These are phyloP conservation scores for Ptiloglossa arizonensis DNA, from an alignment of 1,140 invertebrate genomes.

Conservation along the genomic window DNA sequence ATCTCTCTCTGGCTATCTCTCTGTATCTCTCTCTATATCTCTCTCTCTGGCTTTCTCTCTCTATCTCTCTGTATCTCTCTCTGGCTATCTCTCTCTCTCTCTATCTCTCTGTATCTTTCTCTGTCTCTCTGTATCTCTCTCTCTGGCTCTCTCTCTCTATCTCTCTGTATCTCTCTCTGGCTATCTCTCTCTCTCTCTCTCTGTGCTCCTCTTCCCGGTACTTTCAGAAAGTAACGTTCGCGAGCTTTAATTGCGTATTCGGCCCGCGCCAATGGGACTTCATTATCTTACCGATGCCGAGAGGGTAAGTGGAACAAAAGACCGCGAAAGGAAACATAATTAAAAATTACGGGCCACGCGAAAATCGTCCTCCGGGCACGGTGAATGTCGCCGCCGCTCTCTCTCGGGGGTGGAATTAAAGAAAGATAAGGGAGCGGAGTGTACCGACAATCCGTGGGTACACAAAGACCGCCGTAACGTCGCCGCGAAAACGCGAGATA, in stretches of 20 bases:
- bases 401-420: background rate
- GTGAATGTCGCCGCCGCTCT: background rate
- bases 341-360: constrained; percentile 56
- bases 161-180: background rate
- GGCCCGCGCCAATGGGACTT: constrained; percentile 43
- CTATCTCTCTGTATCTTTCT: too few species aligned
- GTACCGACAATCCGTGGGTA: constrained; percentile 21
- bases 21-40: constrained; percentile 1
- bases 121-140: background rate
- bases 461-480: constrained; percentile 21
- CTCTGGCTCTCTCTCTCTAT: too few species aligned
- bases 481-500: constrained; percentile 34
- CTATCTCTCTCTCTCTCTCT: background rate
- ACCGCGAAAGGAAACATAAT: constrained; percentile 44
- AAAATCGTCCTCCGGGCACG: constrained; percentile 9
- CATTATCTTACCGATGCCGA: constrained; percentile 56
- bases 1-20: background rate
- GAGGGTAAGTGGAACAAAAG: constrained; percentile 39
- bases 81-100: too few species aligned
- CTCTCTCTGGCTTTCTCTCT: background rate
- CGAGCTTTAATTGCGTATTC: constrained; percentile 60
- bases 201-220: background rate
- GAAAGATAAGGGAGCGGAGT: constrained; percentile 27
- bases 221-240: constrained; percentile 51
- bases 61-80: too few species aligned